These are phyloP conservation scores for Melieria picta DNA, from an alignment of 2,888 invertebrate species.

Conservation along the genomic window DNA sequence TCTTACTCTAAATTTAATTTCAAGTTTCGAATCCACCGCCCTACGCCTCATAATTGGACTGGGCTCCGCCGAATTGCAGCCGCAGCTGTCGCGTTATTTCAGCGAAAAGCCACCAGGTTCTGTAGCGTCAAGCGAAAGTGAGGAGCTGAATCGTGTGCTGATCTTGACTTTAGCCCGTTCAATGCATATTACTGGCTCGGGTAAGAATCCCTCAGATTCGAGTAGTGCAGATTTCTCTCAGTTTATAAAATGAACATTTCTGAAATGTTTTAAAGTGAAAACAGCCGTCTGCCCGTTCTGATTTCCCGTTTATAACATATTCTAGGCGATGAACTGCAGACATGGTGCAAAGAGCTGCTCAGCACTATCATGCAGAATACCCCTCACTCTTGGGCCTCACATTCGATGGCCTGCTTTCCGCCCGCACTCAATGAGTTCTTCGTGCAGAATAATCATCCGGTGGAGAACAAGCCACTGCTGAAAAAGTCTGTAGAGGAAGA, in stretches of 20 bases:
- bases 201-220: constrained; percentile 52
- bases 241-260: too few species aligned
- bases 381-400: constrained; percentile 94
- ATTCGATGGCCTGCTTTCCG: constrained; percentile 92
- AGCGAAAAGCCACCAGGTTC: constrained; percentile 80
- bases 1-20: neutral
- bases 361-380: constrained; percentile 92
- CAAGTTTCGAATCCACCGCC: constrained; percentile 86
- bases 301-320: too few species aligned
- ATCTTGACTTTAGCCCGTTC: constrained; percentile 92
- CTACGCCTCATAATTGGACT: constrained; percentile 86
- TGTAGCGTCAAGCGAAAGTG: constrained; percentile 91
- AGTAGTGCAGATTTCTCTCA: too few species aligned
- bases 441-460: constrained; percentile 81
- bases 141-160: constrained; percentile 92
- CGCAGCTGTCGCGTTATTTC: constrained; percentile 90
- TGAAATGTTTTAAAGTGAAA: too few species aligned
- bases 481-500: constrained; percentile 96
- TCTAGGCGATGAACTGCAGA: constrained; percentile 64
- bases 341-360: constrained; percentile 91
- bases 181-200: constrained; percentile 90
- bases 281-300: too few species aligned
- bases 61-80: constrained; percentile 94
- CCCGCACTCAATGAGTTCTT: constrained; percentile 90
- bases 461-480: constrained; percentile 90